Conservation (phyloP, 2,888 invertebrate species). For the Lepidocyrtinus sp. region DNA sequence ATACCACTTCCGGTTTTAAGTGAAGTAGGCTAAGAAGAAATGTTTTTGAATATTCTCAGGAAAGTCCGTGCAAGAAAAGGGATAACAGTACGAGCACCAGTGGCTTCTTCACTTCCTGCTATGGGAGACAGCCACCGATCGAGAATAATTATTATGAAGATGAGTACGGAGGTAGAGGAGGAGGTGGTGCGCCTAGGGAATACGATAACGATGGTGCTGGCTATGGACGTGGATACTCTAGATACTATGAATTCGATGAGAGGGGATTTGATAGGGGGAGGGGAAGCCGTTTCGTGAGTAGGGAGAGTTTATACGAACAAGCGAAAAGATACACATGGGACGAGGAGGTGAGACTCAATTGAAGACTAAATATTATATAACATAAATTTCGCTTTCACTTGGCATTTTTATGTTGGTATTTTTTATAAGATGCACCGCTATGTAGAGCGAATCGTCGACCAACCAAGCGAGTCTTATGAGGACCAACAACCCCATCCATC, state of each 20-base stretch:
- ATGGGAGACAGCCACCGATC: slow-evolving; percentile 81
- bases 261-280: slow-evolving; percentile 41
- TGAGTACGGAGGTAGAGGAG: slow-evolving; percentile 12
- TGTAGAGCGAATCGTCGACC: slow-evolving; percentile 51
- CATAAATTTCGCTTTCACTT: too few species aligned
- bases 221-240: slow-evolving; percentile 10
- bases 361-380: too few species aligned
- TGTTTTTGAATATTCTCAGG: slow-evolving; percentile 44
- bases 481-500: slow-evolving; percentile 32
- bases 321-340: slow-evolving; percentile 67
- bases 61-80: slow-evolving; percentile 67
- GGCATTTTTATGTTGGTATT: too few species aligned
- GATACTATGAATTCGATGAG: slow-evolving; percentile 49
- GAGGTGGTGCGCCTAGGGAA: slow-evolving; percentile 23
- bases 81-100: slow-evolving; percentile 73
- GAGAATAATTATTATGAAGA: slow-evolving; percentile 85
- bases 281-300: slow-evolving; percentile 36
- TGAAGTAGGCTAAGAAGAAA: neutral
- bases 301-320: slow-evolving; percentile 66
- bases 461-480: slow-evolving; percentile 23
- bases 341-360: slow-evolving; percentile 67
- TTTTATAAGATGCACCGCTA: slow-evolving; percentile 63
- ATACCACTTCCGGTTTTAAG: neutral
- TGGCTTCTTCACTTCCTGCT: slow-evolving; percentile 85
- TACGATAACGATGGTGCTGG: slow-evolving; percentile 32